These are phyloP conservation scores for Tadarida brasiliensis DNA, from an alignment of 2,797 vertebrate genomes.

Conservation along the genomic window DNA sequence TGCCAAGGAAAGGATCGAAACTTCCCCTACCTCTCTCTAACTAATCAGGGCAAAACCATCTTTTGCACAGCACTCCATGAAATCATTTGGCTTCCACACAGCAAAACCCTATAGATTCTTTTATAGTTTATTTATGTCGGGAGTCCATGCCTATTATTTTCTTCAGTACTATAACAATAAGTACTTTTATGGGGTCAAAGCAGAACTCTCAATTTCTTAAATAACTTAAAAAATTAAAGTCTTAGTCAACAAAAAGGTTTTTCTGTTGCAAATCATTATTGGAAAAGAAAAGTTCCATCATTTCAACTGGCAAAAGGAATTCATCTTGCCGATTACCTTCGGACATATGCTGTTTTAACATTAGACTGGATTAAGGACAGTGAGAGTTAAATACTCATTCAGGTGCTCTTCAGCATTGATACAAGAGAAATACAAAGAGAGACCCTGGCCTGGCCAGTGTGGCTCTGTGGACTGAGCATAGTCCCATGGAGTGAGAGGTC, in stretches of 20 bases:
- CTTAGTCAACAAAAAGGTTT: background rate
- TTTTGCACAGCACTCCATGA: background rate
- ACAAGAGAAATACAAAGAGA: background rate
- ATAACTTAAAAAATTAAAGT: background rate
- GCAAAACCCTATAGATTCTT: background rate
- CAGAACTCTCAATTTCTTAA: background rate
- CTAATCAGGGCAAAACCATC: background rate
- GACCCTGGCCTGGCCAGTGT: background rate
- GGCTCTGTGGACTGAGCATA: too few species aligned
- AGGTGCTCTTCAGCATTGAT: background rate
- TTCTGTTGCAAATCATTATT: background rate
- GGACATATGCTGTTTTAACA: slow-evolving; percentile 2
- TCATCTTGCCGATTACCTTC: background rate
- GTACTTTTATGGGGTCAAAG: background rate
- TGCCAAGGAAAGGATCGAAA: background rate
- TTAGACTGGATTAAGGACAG: background rate
- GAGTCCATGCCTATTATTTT: background rate
- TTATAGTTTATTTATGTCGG: background rate
- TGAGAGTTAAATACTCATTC: background rate
- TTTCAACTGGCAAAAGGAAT: background rate
- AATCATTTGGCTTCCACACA: background rate
- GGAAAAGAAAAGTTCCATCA: background rate
- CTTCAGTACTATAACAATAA: background rate
- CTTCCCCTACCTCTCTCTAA: background rate
- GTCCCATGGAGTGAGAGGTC: too few species aligned